A percentile compares a stretch with the other conserved stretches of the same genome.
phyloP scores from a whole-genome alignment of 1,140 invertebrate species.

The Acromyrmex charruanus region DNA sequence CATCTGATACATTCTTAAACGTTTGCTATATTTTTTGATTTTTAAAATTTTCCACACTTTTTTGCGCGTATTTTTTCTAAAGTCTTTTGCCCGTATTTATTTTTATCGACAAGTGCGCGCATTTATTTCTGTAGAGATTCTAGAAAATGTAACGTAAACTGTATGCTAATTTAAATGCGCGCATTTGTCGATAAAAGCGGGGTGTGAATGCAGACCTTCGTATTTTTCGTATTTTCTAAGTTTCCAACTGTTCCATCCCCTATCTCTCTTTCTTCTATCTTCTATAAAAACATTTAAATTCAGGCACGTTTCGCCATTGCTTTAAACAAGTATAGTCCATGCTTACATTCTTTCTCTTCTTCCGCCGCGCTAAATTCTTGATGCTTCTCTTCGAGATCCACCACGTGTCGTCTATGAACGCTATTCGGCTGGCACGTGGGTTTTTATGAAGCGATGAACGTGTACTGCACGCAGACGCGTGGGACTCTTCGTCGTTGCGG shows the following conservation, averaged over 20 bases:
- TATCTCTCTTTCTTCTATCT: too few species aligned
- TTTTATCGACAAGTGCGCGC: too few species aligned
- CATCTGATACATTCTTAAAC: too few species aligned
- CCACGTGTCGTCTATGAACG: constrained; percentile 37
- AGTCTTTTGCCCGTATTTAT: too few species aligned
- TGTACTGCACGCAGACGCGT: constrained; percentile 49
- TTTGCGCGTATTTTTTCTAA: too few species aligned
- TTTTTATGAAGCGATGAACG: constrained; percentile 51
- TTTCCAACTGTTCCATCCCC: not conserved
- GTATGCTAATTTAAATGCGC: too few species aligned
- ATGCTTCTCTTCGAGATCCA: constrained; percentile 36
- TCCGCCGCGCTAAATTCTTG: not conserved
- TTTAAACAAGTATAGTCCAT: constrained; percentile 20
- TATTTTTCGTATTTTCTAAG: not conserved
- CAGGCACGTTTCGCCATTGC: constrained; percentile 5
- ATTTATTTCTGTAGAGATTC: too few species aligned
- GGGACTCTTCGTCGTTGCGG: constrained; percentile 26
- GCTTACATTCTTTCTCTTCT: not conserved
- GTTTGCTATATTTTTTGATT: too few species aligned
- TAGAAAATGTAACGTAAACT: too few species aligned
- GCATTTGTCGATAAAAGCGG: too few species aligned
- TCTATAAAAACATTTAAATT: constrained; percentile 24
- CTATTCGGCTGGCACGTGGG: constrained; percentile 46
- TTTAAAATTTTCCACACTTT: not conserved
- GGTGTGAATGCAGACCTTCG: too few species aligned